A percentile compares a stretch with the other conserved stretches of the same genome.
Conservation (phyloP, 2,113 vertebrate species). For the Arothron firmamentum region DNA sequence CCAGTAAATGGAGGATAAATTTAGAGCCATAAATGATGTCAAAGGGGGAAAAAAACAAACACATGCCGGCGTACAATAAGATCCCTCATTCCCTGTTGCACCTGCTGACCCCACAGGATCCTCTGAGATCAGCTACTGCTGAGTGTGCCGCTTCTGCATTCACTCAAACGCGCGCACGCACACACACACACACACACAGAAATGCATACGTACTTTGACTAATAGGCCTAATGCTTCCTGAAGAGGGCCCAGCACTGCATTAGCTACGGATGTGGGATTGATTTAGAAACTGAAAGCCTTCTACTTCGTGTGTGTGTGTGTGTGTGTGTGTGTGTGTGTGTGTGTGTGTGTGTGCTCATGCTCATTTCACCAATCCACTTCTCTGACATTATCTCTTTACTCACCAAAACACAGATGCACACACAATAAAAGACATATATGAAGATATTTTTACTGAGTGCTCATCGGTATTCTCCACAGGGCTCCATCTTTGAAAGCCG, state of each 20-base stretch:
- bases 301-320: constrained; percentile 36
- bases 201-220: constrained; percentile 70
- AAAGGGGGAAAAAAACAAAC: constrained; percentile 36
- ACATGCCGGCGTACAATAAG: constrained; percentile 44
- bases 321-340: constrained; percentile 16
- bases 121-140: constrained; percentile 69
- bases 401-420: constrained; percentile 24
- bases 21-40: constrained; percentile 72
- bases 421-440: constrained; percentile 7
- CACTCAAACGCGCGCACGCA: constrained; percentile 28
- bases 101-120: constrained; percentile 73
- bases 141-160: constrained; percentile 60
- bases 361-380: constrained; percentile 24
- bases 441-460: background rate
- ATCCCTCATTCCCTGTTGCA: constrained; percentile 67
- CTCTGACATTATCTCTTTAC: constrained; percentile 45
- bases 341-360: constrained; percentile 18
- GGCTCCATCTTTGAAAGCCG: no score
- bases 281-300: constrained; percentile 75
- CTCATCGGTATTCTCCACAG: constrained; percentile 4
- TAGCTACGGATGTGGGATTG: constrained; percentile 77
- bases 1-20: constrained; percentile 74
- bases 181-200: constrained; percentile 36
- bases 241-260: constrained; percentile 74
- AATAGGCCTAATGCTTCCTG: constrained; percentile 77